Conservation (phyloP, 2,888 invertebrate species). For the Agrotis ipsilon region DNA sequence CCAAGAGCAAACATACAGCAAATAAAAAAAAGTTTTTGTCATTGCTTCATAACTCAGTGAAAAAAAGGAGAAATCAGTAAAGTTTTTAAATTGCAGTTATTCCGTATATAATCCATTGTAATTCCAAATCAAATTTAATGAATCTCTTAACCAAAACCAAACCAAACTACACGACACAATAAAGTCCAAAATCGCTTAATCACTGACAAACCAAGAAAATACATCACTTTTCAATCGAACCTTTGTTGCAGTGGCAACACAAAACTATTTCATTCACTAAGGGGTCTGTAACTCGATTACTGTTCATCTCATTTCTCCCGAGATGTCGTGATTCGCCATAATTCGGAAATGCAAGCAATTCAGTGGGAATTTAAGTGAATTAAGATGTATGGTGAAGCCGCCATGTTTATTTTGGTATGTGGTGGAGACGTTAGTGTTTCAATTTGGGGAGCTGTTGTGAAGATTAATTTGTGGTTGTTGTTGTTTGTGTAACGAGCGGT, state of each 20-base stretch:
- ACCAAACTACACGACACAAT: fast-evolving
- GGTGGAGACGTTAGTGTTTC: constrained; percentile 45
- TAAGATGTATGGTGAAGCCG: constrained; percentile 80
- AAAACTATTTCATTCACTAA: constrained; percentile 75
- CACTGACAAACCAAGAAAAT: constrained; percentile 43
- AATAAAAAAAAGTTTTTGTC: too few species aligned
- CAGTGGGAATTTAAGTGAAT: constrained; percentile 83
- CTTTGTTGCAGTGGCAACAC: constrained; percentile 69
- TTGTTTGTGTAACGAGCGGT: not conserved
- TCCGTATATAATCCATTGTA: too few species aligned
- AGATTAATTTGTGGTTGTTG: constrained; percentile 7
- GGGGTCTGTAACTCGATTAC: constrained; percentile 81
- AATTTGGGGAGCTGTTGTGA: constrained; percentile 33
- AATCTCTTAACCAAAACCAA: constrained; percentile 15
- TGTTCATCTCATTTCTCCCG: constrained; percentile 82
- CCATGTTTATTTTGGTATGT: constrained; percentile 60
- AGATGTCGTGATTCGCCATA: constrained; percentile 82
- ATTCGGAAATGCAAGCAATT: constrained; percentile 78
- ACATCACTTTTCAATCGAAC: constrained; percentile 68
- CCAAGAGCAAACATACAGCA: too few species aligned
- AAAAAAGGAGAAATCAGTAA: too few species aligned
- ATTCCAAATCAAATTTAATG: constrained; percentile 12
- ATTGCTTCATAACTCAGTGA: not conserved
- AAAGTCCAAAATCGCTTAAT: constrained; percentile 29
- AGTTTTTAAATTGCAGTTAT: too few species aligned